phyloP scores from a whole-genome alignment of 2,113 vertebrate genomes.

The Thryonomys swinderianus region DNA sequence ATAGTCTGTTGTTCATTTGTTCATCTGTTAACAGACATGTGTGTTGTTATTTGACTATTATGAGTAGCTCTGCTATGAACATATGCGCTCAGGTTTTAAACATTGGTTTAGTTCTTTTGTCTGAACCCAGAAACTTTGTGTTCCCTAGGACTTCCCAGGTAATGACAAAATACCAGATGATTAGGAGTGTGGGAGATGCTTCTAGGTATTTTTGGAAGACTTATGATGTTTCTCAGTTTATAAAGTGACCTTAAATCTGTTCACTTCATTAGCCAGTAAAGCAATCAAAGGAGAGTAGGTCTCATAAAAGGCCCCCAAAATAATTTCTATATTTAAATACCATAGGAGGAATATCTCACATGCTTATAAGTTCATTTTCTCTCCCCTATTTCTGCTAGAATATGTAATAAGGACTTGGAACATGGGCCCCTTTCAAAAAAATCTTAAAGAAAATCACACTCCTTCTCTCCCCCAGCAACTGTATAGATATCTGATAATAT shows the following conservation, averaged over 20 bases:
- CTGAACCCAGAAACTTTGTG: neutral
- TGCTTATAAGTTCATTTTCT: slow-evolving; percentile 17
- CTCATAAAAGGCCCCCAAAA: neutral
- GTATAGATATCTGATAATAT: neutral
- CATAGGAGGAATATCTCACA: neutral
- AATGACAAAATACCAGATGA: neutral
- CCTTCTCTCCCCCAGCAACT: neutral
- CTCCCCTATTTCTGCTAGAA: slow-evolving; percentile 12
- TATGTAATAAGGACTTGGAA: neutral
- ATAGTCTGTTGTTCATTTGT: neutral
- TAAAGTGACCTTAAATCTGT: neutral
- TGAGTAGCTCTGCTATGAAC: neutral
- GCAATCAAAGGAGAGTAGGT: neutral
- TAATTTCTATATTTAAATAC: neutral
- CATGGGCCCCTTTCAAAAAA: slow-evolving; percentile 2
- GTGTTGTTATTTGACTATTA: neutral
- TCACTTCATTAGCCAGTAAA: neutral
- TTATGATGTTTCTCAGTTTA: neutral
- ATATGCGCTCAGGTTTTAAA: neutral
- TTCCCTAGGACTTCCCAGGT: neutral
- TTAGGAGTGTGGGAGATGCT: neutral
- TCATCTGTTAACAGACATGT: neutral
- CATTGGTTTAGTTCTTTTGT: neutral
- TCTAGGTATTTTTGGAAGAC: neutral
- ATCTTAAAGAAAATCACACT: neutral